These are phyloP conservation scores for Erpetoichthys calabaricus DNA, from an alignment of 2,797 vertebrate species.

Conservation along the genomic window DNA sequence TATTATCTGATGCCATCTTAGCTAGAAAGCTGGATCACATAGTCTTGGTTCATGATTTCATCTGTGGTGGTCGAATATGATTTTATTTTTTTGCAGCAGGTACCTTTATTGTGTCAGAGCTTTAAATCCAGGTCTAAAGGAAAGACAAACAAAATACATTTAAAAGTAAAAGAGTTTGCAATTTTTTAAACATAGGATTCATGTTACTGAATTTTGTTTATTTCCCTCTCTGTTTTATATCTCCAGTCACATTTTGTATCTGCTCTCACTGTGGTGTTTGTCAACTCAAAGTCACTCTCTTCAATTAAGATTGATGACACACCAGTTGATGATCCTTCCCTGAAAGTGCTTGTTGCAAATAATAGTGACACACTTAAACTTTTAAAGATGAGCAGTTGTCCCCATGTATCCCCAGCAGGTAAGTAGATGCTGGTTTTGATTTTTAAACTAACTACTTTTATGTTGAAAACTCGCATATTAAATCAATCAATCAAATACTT, in stretches of 20 bases:
- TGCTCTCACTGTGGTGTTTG: slow-evolving; percentile 57
- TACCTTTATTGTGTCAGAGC: too few species aligned
- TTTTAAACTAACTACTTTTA: background rate
- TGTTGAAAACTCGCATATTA: background rate
- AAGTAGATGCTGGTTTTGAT: slow-evolving; percentile 18
- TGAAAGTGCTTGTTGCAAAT: slow-evolving; percentile 60
- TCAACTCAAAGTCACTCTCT: slow-evolving; percentile 58
- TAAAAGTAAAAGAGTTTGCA: too few species aligned
- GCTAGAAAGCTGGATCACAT: too few species aligned
- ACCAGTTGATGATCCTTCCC: slow-evolving; percentile 55
- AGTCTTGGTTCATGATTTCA: too few species aligned
- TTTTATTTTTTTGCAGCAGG: too few species aligned
- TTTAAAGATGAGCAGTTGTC: slow-evolving; percentile 61
- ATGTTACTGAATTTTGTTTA: too few species aligned
- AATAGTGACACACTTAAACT: slow-evolving; percentile 54
- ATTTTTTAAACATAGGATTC: too few species aligned
- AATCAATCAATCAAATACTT: too few species aligned
- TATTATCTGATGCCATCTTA: too few species aligned
- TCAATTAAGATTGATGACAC: slow-evolving; percentile 59
- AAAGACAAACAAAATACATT: too few species aligned
- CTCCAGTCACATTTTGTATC: slow-evolving; percentile 54
- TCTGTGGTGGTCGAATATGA: too few species aligned
- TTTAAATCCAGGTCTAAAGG: too few species aligned
- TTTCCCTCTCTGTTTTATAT: slow-evolving; percentile 1
- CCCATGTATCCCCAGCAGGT: slow-evolving; percentile 61